Conservation (phyloP, 2,888 invertebrate species). For the Corythucha ciliata region DNA sequence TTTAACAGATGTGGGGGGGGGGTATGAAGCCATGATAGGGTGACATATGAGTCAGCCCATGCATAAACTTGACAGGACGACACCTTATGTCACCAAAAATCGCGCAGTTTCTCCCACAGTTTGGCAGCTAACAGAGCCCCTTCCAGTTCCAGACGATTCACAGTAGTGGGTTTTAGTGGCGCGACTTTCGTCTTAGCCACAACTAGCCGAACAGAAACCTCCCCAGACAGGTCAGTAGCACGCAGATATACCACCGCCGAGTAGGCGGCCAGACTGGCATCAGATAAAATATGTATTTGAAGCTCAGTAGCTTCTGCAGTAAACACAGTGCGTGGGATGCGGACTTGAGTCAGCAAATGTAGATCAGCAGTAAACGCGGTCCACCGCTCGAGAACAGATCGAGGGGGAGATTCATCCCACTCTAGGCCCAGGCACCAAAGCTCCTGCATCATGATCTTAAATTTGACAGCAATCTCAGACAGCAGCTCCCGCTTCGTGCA, state of each 20-base stretch:
- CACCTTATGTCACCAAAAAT: no score
- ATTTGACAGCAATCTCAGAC: slow-evolving; percentile 28
- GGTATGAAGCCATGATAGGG: slow-evolving; percentile 6
- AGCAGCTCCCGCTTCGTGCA: slow-evolving; percentile 29
- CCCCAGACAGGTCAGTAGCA: neutral
- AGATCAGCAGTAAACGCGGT: neutral
- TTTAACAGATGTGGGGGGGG: slow-evolving; percentile 8
- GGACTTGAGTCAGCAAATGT: neutral
- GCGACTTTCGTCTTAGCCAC: slow-evolving; percentile 25
- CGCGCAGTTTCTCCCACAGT: no score
- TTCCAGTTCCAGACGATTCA: slow-evolving; percentile 26
- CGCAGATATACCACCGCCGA: neutral
- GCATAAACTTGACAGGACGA: neutral
- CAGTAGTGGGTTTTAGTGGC: slow-evolving; percentile 21
- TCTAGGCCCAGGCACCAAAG: slow-evolving; percentile 30
- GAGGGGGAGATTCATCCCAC: slow-evolving; percentile 33
- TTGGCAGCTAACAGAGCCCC: slow-evolving; percentile 25
- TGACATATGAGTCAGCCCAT: slow-evolving; percentile 5
- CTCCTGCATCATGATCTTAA: slow-evolving; percentile 31
- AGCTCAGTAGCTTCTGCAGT: neutral
- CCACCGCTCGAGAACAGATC: neutral
- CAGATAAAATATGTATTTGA: slow-evolving; percentile 27
- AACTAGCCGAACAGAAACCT: neutral
- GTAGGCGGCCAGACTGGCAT: slow-evolving; percentile 25
- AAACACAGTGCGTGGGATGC: neutral